phyloP scores from a whole-genome alignment of 2,113 vertebrate species.

The Numida meleagris region DNA sequence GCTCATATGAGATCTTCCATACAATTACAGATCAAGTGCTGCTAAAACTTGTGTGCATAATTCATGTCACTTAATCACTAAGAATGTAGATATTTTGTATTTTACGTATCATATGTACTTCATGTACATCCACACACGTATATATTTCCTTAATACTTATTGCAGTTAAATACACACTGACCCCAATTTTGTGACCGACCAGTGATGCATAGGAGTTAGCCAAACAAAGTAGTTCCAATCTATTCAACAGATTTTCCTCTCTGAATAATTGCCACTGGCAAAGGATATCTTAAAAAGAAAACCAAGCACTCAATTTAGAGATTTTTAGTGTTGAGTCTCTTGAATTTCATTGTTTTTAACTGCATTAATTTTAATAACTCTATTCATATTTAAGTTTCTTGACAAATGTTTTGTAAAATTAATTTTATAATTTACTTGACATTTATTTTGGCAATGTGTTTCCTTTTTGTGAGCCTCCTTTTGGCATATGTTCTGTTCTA shows the following conservation, averaged over 20 bases:
- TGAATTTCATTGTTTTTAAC: neutral
- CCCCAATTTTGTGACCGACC: neutral
- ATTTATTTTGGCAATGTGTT: slow-evolving; percentile 67
- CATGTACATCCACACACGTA: neutral
- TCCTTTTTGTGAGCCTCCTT: slow-evolving; percentile 48
- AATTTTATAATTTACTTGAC: slow-evolving; percentile 47
- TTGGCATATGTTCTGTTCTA: slow-evolving; percentile 58
- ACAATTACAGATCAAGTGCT: neutral
- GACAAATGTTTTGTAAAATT: slow-evolving; percentile 61
- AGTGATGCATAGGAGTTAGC: neutral
- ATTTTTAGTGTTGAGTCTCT: neutral
- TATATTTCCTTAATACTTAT: neutral
- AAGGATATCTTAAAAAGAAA: neutral
- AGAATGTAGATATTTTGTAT: neutral
- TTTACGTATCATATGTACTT: neutral
- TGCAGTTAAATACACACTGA: neutral
- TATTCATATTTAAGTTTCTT: neutral
- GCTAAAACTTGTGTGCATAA: neutral
- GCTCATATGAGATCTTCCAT: neutral
- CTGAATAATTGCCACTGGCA: neutral
- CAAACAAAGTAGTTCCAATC: neutral
- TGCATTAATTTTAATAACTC: neutral
- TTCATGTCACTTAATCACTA: neutral
- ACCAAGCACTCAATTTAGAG: neutral
- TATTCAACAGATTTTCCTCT: neutral